phyloP scores from a whole-genome alignment of 2,888 invertebrate species.

The Caenorhabditis macrosperma region DNA sequence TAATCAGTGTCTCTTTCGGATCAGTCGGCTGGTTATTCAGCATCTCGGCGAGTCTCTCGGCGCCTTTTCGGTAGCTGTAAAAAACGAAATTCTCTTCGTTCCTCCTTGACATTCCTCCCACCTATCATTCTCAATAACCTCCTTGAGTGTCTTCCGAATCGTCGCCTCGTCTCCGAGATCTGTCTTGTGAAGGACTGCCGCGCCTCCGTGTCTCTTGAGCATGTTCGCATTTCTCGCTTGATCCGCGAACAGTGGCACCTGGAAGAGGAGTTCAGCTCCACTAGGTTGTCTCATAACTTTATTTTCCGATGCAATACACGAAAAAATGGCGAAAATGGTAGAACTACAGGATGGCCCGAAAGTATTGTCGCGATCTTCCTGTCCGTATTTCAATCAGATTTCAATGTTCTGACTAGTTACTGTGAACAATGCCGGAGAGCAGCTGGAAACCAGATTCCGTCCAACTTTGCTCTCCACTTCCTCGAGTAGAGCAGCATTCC shows the following conservation, averaged over 20 bases:
- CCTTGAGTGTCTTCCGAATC: slow-evolving; percentile 3
- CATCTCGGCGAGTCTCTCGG: slow-evolving; percentile 51
- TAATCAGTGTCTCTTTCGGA: slow-evolving; percentile 60
- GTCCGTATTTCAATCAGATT: no score
- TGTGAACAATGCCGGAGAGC: no score
- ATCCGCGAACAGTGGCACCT: slow-evolving; percentile 62
- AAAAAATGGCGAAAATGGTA: no score
- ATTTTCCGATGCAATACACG: no score
- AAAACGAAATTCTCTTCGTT: neutral
- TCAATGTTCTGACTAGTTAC: no score
- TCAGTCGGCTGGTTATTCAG: slow-evolving; percentile 55
- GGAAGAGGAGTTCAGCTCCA: neutral
- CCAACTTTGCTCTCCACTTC: no score
- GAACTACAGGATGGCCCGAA: no score
- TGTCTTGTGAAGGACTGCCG: slow-evolving; percentile 57
- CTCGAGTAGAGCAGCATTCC: no score
- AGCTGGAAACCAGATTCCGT: no score
- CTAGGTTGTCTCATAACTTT: no score
- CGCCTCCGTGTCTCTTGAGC: slow-evolving; percentile 57
- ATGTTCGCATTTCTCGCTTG: slow-evolving; percentile 67
- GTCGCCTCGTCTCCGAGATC: slow-evolving; percentile 18
- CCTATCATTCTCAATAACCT: slow-evolving; percentile 30
- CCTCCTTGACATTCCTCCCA: no score
- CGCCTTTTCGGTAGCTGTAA: slow-evolving; percentile 30
- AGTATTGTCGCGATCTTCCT: no score